A percentile compares a stretch with the other conserved stretches of the same genome.
Conservation (phyloP, 2,888 invertebrate species). For the Gastrophysa polygoni region DNA sequence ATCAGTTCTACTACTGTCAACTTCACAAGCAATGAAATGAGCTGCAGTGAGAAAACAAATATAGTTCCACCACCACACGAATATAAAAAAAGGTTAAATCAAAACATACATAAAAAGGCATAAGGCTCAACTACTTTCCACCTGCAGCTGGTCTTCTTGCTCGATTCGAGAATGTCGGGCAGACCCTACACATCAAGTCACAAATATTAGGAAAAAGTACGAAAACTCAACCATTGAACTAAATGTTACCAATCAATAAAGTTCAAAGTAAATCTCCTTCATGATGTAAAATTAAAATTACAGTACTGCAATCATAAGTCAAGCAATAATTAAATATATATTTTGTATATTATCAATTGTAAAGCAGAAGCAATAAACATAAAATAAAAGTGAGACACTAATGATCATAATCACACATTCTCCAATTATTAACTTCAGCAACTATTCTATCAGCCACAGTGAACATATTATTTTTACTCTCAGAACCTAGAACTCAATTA, state of each 20-base stretch:
- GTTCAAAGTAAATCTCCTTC: too few relatives aligned
- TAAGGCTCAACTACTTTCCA: conserved; percentile 24
- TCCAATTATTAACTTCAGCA: conserved; percentile 17
- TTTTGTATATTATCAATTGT: too few relatives aligned
- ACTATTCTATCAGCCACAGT: conserved; percentile 20
- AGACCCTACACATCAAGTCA: conserved; percentile 26
- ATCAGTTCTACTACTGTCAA: too few relatives aligned
- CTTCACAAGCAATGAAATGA: too few relatives aligned
- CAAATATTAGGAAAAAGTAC: background rate
- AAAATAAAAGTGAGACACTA: too few relatives aligned
- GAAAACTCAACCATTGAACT: background rate
- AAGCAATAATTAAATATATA: too few relatives aligned
- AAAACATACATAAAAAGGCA: conserved; percentile 29
- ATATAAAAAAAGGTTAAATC: conserved; percentile 13
- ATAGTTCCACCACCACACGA: conserved; percentile 28
- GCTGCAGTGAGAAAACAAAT: too few relatives aligned
- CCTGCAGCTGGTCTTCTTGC: conserved; percentile 26
- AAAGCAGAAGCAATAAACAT: background rate
- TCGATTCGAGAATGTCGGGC: conserved; percentile 22
- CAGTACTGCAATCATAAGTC: too few relatives aligned
- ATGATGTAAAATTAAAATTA: too few relatives aligned
- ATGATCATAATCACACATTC: background rate
- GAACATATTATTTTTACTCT: conserved; percentile 20
- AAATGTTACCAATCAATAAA: background rate
- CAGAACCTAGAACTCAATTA: conserved; percentile 5